A percentile compares a stretch with the other conserved stretches of the same genome.
Evolutionary conservation across 2,888 invertebrate species (phyloP).

Genomic region (Thalpophila matura): DNA sequence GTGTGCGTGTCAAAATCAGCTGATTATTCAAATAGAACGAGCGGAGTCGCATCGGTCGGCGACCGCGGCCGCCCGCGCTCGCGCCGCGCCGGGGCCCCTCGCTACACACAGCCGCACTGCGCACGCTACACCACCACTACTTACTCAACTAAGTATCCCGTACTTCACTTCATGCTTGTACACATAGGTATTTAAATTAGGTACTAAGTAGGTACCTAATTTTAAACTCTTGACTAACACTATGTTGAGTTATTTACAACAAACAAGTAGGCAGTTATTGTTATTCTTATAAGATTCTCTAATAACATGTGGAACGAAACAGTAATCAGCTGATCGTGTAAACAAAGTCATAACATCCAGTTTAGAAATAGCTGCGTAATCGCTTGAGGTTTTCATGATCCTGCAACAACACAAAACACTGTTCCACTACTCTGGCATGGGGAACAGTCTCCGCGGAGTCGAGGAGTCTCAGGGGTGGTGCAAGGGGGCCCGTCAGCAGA

Average conservation of each 20-base stretch:
- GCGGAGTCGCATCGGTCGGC: slow-evolving; percentile 83
- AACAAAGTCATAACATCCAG: slow-evolving; percentile 77
- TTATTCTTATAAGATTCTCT: slow-evolving; percentile 78
- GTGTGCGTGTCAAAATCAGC: slow-evolving; percentile 91
- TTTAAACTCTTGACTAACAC: slow-evolving; percentile 30
- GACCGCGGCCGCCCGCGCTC: slow-evolving; percentile 75
- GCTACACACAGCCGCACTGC: slow-evolving; percentile 28
- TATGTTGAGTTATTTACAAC: slow-evolving; percentile 16
- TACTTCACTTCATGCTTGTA: slow-evolving; percentile 39
- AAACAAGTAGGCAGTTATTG: slow-evolving; percentile 32
- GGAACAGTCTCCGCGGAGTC: slow-evolving; percentile 27
- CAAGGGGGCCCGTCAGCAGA: slow-evolving; percentile 55
- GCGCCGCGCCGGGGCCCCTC: slow-evolving; percentile 61
- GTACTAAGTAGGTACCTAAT: slow-evolving; percentile 38
- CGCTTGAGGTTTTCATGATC: slow-evolving; percentile 37
- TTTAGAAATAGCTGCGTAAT: slow-evolving; percentile 51
- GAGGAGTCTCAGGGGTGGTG: slow-evolving; percentile 39
- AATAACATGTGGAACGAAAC: slow-evolving; percentile 70
- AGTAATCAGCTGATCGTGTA: slow-evolving; percentile 89
- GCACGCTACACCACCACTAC: slow-evolving; percentile 48
- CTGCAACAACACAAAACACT: slow-evolving; percentile 58
- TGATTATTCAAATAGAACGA: slow-evolving; percentile 91
- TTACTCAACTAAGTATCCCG: slow-evolving; percentile 45
- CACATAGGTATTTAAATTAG: too few species aligned
- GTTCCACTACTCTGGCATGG: slow-evolving; percentile 32